These are phyloP conservation scores for Polyommatus iphigenia DNA, from an alignment of 2,888 invertebrate genomes.

Conservation along the genomic window DNA sequence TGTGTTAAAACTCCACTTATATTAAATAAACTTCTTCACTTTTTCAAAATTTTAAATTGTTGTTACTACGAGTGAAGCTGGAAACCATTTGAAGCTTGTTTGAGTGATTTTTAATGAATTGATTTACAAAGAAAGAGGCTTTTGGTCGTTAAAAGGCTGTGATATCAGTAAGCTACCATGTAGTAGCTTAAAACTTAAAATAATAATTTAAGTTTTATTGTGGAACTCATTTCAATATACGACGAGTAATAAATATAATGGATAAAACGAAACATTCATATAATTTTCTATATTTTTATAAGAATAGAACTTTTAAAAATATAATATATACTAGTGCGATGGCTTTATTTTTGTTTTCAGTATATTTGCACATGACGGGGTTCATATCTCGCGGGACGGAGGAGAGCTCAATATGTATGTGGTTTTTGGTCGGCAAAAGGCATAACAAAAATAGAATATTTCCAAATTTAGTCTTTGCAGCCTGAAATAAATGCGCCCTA, in stretches of 20 bases:
- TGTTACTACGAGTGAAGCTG: not conserved
- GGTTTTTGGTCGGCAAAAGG: constrained; percentile 28
- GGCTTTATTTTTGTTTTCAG: constrained; percentile 23
- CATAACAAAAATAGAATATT: constrained; percentile 28
- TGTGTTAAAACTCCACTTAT: constrained; percentile 23
- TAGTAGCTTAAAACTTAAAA: too few species aligned
- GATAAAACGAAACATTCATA: not conserved
- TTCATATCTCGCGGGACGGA: constrained; percentile 29
- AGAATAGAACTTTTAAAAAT: constrained; percentile 16
- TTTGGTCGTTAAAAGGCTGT: too few species aligned
- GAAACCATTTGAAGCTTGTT: not conserved
- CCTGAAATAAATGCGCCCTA: not conserved
- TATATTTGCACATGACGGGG: constrained; percentile 29
- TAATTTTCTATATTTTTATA: not conserved
- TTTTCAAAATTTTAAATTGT: not conserved
- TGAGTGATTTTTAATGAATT: too few species aligned
- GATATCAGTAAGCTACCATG: too few species aligned
- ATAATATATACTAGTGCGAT: not conserved
- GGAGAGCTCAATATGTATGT: constrained; percentile 30
- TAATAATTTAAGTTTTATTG: too few species aligned
- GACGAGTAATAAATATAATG: too few species aligned
- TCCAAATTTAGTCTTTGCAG: not conserved
- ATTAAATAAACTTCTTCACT: not conserved
- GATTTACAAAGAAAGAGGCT: too few species aligned
- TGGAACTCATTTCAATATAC: too few species aligned